Conservation (phyloP, 2,888 invertebrate species). For the Lacanobia oleracea region DNA sequence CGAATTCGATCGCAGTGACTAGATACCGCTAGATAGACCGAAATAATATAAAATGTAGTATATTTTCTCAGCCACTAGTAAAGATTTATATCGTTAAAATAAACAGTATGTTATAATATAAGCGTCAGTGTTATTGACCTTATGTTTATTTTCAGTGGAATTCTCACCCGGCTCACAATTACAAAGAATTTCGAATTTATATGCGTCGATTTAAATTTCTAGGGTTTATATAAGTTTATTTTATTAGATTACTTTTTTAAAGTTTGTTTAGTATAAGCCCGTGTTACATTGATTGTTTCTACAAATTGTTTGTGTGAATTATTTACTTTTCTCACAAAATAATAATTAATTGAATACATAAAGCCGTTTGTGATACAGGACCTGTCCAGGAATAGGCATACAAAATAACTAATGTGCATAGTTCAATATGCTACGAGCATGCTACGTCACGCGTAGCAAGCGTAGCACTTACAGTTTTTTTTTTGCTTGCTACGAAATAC, state of each 20-base stretch:
- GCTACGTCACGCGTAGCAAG: constrained; percentile 44
- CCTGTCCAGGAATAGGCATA: no score
- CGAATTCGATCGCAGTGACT: not conserved
- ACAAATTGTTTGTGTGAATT: no score
- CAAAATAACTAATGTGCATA: not conserved
- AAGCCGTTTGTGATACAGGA: no score
- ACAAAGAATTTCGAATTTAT: constrained; percentile 43
- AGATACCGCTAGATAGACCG: not conserved
- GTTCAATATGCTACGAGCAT: constrained; percentile 25
- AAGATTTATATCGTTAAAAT: constrained; percentile 71
- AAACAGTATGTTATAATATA: constrained; percentile 63
- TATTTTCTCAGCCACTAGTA: constrained; percentile 25
- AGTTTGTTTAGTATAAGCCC: constrained; percentile 1
- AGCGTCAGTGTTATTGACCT: constrained; percentile 72
- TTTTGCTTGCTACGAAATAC: constrained; percentile 53
- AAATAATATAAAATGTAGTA: constrained; percentile 36
- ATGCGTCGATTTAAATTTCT: constrained; percentile 40
- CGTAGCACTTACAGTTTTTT: constrained; percentile 36
- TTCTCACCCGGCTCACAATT: constrained; percentile 51
- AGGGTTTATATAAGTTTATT: constrained; percentile 31
- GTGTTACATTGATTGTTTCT: constrained; percentile 7
- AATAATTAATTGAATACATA: no score
- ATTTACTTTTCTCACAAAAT: no score
- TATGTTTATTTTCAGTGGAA: constrained; percentile 71
- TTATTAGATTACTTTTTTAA: constrained; percentile 19